Evolutionary conservation across 1,140 invertebrate genomes (phyloP).

Genomic region (Steinernema feltiae): DNA sequence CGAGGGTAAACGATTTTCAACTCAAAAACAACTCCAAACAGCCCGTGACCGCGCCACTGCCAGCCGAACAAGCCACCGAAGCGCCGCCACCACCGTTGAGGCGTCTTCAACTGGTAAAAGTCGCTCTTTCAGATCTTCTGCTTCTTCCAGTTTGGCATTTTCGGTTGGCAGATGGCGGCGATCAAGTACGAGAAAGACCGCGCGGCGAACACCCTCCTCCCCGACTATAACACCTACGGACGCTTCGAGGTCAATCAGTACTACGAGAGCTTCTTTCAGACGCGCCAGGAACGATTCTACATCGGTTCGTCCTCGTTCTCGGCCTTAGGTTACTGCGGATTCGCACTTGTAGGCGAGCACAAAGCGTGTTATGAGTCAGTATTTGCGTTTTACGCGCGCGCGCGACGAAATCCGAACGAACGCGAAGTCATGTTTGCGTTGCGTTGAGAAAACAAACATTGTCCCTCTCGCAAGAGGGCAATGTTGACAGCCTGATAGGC

Average conservation of each 20-base stretch:
- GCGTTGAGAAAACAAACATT: not conserved
- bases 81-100: not conserved
- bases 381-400: not conserved
- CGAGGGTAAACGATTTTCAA: slow-evolving; percentile 43
- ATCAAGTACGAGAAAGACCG: slow-evolving; percentile 57
- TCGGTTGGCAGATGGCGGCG: slow-evolving; percentile 57
- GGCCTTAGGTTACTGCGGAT: no score
- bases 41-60: not conserved
- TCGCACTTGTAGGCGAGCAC: not conserved
- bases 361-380: not conserved
- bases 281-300: slow-evolving; percentile 55
- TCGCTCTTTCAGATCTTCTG: slow-evolving; percentile 46
- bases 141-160: slow-evolving; percentile 51
- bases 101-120: not conserved
- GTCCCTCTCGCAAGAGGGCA: no score
- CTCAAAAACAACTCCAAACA: slow-evolving; percentile 16
- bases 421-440: not conserved
- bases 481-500: not conserved
- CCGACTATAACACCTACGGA: slow-evolving; percentile 56
- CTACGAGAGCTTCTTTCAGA: slow-evolving; percentile 52
- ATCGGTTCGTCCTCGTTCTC: no score
- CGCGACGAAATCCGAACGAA: not conserved
- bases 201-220: slow-evolving; percentile 52
- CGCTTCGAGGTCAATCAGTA: slow-evolving; percentile 52
- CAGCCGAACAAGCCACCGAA: slow-evolving; percentile 18